Conservation (phyloP, 1,140 invertebrate species). For the Mercenaria mercenaria region DNA sequence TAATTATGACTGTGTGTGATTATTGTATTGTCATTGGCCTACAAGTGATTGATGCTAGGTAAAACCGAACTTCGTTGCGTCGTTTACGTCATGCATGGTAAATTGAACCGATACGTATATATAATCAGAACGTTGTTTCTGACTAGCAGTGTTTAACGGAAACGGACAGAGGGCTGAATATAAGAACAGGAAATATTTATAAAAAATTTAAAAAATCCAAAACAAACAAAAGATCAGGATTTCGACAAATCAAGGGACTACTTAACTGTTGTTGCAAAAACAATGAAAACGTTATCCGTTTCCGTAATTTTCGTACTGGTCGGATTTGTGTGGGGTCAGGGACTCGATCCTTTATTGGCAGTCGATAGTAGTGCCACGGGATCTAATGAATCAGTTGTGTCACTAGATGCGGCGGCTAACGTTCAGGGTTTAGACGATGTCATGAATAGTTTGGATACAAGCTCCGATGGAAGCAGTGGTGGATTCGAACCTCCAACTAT, state of each 20-base stretch:
- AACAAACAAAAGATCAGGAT: not conserved
- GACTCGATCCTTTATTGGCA: not conserved
- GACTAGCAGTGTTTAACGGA: not conserved
- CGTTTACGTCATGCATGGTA: constrained; percentile 29
- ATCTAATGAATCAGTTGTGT: not conserved
- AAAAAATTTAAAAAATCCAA: too few relatives aligned
- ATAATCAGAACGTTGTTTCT: not conserved
- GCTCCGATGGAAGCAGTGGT: not conserved
- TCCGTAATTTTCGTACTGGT: constrained; percentile 11
- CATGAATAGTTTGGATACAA: not conserved
- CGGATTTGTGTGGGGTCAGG: constrained; percentile 7
- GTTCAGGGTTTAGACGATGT: not conserved
- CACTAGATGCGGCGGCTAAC: not conserved
- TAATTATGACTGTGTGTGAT: not conserved
- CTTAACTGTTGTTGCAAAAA: not conserved
- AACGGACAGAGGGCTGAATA: not conserved
- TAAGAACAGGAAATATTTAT: too few relatives aligned
- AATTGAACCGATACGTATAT: constrained; percentile 11
- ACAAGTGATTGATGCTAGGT: constrained; percentile 16
- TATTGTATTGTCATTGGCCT: constrained; percentile 4
- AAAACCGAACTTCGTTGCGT: not conserved
- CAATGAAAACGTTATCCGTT: not conserved
- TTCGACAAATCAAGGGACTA: not conserved
- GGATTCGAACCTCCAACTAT: not conserved
- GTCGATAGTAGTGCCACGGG: not conserved